Evolutionary conservation across 2,113 vertebrate genomes (phyloP).

Genomic region (Rostratula benghalensis): DNA sequence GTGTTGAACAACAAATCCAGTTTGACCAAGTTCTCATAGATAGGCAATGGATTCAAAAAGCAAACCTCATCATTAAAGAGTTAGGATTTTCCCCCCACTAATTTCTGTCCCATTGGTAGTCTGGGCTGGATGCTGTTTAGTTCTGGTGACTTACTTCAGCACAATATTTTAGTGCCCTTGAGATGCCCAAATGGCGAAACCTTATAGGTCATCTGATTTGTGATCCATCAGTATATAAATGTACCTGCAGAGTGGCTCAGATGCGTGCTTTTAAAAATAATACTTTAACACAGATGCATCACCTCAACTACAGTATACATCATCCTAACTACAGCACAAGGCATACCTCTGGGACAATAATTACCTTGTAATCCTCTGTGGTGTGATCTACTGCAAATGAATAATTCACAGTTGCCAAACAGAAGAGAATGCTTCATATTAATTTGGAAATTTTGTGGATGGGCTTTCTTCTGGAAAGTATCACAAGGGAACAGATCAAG

Average conservation of each 20-base stretch:
- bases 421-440: neutral
- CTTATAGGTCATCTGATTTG: neutral
- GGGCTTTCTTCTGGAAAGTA: conserved; percentile 3
- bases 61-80: neutral
- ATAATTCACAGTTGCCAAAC: conserved; percentile 17
- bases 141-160: neutral
- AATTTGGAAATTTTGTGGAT: neutral
- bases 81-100: neutral
- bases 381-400: neutral
- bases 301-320: neutral
- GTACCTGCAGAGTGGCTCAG: neutral
- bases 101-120: neutral
- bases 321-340: neutral
- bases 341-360: neutral
- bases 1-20: neutral
- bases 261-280: neutral
- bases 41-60: neutral
- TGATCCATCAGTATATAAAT: neutral
- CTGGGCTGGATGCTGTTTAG: neutral
- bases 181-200: neutral
- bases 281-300: neutral
- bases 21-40: neutral
- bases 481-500: neutral
- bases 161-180: neutral
- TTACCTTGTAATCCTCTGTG: neutral